phyloP scores from a whole-genome alignment of 2,888 invertebrate species.

The Rambutsinella grinnellia region DNA sequence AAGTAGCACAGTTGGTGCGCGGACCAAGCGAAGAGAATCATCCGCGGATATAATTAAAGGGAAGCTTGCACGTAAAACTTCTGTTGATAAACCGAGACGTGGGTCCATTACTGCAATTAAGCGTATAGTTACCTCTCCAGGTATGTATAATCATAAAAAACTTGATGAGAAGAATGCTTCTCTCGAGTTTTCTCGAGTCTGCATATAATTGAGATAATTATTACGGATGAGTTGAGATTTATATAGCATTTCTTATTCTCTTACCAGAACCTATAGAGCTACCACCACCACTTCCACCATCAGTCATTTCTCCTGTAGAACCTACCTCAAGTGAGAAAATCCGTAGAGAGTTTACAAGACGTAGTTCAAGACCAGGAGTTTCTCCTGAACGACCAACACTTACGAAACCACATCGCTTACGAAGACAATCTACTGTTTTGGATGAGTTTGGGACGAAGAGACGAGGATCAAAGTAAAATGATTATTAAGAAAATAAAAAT shows the following conservation, averaged over 20 bases:
- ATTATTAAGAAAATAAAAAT: too few relatives aligned
- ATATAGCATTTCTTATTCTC: too few relatives aligned
- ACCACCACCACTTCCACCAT: slow-evolving; percentile 44
- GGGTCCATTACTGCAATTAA: slow-evolving; percentile 61
- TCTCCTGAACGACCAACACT: slow-evolving; percentile 68
- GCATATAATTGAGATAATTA: background rate
- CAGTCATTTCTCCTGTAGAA: slow-evolving; percentile 62
- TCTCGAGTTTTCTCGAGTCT: background rate
- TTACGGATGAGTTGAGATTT: background rate
- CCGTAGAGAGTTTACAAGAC: slow-evolving; percentile 67
- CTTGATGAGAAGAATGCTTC: background rate
- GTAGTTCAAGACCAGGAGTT: slow-evolving; percentile 68
- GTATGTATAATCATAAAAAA: slow-evolving; percentile 28
- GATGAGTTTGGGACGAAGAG: slow-evolving; percentile 75
- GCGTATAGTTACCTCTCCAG: slow-evolving; percentile 65
- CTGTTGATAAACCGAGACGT: slow-evolving; percentile 64
- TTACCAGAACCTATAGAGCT: slow-evolving; percentile 57
- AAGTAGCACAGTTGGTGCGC: slow-evolving; percentile 58
- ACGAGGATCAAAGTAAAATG: slow-evolving; percentile 66
- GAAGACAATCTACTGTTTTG: slow-evolving; percentile 89
- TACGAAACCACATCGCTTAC: slow-evolving; percentile 76
- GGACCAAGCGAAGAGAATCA: slow-evolving; percentile 83
- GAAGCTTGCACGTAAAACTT: slow-evolving; percentile 69
- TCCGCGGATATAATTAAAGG: slow-evolving; percentile 86
- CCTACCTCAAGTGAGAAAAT: slow-evolving; percentile 65